phyloP scores from a whole-genome alignment of 2,113 vertebrate species.

The Perognathus longimembris region DNA sequence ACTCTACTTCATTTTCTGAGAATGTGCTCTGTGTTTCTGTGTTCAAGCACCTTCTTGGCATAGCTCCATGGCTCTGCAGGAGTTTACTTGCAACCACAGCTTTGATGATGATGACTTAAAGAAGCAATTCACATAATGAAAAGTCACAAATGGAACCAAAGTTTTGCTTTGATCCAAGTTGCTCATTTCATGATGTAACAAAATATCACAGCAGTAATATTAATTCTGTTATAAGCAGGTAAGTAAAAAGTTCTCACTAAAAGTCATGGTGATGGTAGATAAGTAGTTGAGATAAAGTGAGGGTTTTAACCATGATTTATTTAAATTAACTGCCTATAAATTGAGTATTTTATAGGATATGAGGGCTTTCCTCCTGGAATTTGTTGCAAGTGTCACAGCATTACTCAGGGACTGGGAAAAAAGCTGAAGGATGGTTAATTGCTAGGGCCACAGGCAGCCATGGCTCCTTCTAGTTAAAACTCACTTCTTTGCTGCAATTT shows the following conservation, averaged over 20 bases:
- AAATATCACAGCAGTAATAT: conserved; percentile 47
- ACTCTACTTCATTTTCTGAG: background rate
- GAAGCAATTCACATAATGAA: background rate
- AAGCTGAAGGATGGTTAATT: background rate
- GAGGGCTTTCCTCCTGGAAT: conserved; percentile 51
- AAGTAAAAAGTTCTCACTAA: conserved; percentile 63
- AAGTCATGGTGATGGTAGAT: conserved; percentile 63
- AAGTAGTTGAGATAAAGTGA: conserved; percentile 46
- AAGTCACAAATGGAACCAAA: conserved; percentile 14
- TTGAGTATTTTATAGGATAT: conserved; percentile 19
- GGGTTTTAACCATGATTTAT: conserved; percentile 54
- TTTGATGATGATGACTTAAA: conserved; percentile 19
- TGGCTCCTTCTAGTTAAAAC: conserved; percentile 23
- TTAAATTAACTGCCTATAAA: conserved; percentile 62
- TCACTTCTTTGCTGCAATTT: conserved; percentile 68
- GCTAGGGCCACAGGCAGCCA: background rate
- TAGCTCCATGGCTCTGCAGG: background rate
- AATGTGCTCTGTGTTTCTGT: background rate
- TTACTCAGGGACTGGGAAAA: background rate
- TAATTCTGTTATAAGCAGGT: conserved; percentile 61
- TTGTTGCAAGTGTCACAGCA: conserved; percentile 7
- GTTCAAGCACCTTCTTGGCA: background rate
- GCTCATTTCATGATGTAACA: conserved; percentile 5
- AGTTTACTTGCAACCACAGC: background rate
- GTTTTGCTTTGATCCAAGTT: conserved; percentile 38